Evolutionary conservation across 2,797 vertebrate species (phyloP), one percentile per base, ranked within the genome.

Genomic region (Anguilla megastoma): DNA sequence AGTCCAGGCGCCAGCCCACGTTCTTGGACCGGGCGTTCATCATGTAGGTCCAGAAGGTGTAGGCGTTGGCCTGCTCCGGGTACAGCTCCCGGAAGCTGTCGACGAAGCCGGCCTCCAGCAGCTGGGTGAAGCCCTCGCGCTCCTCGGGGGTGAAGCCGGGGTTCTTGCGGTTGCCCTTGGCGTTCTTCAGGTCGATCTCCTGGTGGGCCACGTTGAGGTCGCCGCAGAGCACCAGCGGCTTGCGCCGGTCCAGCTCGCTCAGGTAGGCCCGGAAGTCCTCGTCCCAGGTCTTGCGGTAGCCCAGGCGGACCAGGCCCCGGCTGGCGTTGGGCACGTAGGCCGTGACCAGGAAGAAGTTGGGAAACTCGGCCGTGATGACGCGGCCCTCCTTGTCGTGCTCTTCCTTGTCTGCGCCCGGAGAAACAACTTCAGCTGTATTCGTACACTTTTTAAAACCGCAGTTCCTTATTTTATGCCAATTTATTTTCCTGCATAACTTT

Each of bases 41-140:
- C 97, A 99, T 98, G 93, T 98, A 98, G 90, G 98, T 99, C 98
- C 98, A 98, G 95, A 99, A 99, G 91, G 97, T 97, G 90, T 97
- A 98, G 41, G 97, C 97, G 24, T 96, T 90, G 84, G 94, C 88
- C 12, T 95, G 95, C 21, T 96, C 93, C 0, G 97, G 97, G 91
- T 98, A 98, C 1, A 98, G 95, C 89, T 98, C 95, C 0, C 98
- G 95, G 92, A 98, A 99, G 90, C 96, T 97, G 93, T 99, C 98
- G 0, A 90, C n/a, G 66, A 98, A 96, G 0, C 97, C 97, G 0
- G 95, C 95, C 0, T 88, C 93, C 88, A 98, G 93, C 88, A 98
- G 92, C 89, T 96, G 91, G 58, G 91, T 93, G 91, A 98, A 97
- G 85, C 97, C 97, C 10, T 98, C 95, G 0, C 98, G 96, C 88